A percentile compares a stretch with the other conserved stretches of the same genome.
Conservation (phyloP, 2,888 invertebrate genomes). For the Bursaphelenchus okinawaensis region DNA sequence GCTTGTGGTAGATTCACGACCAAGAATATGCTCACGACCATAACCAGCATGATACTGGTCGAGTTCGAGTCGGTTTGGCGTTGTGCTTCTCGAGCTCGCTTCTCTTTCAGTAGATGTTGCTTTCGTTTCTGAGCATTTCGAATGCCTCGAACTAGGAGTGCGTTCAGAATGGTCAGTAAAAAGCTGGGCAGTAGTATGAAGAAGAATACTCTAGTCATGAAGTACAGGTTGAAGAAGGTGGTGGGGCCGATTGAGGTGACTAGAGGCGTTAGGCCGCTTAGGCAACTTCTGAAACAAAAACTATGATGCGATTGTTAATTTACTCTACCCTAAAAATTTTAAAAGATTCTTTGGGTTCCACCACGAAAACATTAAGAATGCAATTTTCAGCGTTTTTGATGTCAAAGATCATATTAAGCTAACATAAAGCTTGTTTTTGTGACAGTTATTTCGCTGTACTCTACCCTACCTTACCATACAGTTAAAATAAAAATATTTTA, state of each 20-base stretch:
- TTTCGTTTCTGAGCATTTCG: constrained; percentile 75
- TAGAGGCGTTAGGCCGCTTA: constrained; percentile 37
- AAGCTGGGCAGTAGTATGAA: constrained; percentile 87
- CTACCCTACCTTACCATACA: no score
- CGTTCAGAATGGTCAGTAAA: constrained; percentile 79
- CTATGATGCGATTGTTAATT: no score
- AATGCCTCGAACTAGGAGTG: constrained; percentile 78
- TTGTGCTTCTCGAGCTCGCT: constrained; percentile 52
- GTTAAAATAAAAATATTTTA: no score
- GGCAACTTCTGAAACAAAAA: constrained; percentile 41
- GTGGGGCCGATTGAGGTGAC: constrained; percentile 60
- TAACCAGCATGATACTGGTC: constrained; percentile 60
- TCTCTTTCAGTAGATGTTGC: constrained; percentile 68
- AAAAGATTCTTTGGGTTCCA: neutral
- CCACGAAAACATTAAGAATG: constrained; percentile 4
- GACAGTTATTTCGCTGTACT: no score
- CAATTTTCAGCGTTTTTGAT: neutral
- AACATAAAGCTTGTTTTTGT: no score
- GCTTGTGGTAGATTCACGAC: constrained; percentile 62
- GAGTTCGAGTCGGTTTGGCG: constrained; percentile 55
- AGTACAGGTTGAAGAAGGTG: constrained; percentile 70
- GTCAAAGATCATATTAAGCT: no score
- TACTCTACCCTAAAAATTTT: neutral
- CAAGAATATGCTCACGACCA: constrained; percentile 61
- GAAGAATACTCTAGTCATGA: constrained; percentile 78